phyloP scores from a whole-genome alignment of 1,140 invertebrate genomes.

The Anoplophora glabripennis region DNA sequence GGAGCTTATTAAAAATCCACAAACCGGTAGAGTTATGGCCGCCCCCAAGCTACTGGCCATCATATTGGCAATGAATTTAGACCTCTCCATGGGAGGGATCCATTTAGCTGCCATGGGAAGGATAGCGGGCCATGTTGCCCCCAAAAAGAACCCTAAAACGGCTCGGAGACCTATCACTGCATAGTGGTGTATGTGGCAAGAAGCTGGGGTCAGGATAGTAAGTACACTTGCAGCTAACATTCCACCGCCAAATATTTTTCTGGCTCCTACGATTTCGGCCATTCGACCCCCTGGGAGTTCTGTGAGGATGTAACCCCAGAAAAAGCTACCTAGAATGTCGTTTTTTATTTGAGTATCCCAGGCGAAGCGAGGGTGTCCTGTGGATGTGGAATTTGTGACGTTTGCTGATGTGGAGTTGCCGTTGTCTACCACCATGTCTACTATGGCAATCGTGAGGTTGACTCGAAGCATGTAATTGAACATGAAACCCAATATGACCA shows the following conservation, averaged over 20 bases:
- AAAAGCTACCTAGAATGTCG: constrained; percentile 79
- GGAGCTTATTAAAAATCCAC: constrained; percentile 73
- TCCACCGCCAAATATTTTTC: constrained; percentile 79
- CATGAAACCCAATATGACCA: constrained; percentile 84
- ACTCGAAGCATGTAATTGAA: constrained; percentile 84
- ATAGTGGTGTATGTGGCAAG: constrained; percentile 62
- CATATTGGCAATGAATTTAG: constrained; percentile 83
- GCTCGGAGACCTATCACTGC: constrained; percentile 63
- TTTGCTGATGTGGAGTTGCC: constrained; percentile 35
- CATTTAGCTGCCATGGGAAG: constrained; percentile 85
- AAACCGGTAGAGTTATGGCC: constrained; percentile 78
- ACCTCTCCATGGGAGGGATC: constrained; percentile 87
- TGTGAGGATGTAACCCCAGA: constrained; percentile 86
- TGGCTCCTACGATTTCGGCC: constrained; percentile 78
- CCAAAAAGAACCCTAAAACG: constrained; percentile 70
- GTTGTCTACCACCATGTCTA: constrained; percentile 72
- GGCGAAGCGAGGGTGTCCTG: constrained; percentile 17
- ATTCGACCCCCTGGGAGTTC: constrained; percentile 84
- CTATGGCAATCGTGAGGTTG: constrained; percentile 85
- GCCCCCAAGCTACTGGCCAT: constrained; percentile 83
- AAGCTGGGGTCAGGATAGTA: constrained; percentile 77
- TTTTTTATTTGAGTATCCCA: constrained; percentile 55
- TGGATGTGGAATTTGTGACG: constrained; percentile 38
- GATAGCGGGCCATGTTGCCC: constrained; percentile 89
- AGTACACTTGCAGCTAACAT: constrained; percentile 79